A percentile compares a stretch with the other conserved stretches of the same genome.
These are phyloP conservation scores for Lordiphosa stackelbergi DNA, from an alignment of 1,140 invertebrate species.

Conservation along the genomic window DNA sequence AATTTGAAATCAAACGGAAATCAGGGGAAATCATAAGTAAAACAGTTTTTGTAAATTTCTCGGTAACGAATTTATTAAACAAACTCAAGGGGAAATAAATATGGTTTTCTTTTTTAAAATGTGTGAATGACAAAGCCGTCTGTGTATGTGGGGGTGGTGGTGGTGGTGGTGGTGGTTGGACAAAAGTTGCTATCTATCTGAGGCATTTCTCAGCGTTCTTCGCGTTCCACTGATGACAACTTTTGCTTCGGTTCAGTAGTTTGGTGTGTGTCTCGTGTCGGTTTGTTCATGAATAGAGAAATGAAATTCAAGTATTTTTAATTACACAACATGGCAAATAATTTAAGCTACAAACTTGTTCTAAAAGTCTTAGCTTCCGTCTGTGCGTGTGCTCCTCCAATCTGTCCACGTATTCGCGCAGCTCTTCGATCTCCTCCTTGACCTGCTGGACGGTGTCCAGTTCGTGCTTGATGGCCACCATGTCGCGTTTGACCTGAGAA, in stretches of 20 bases:
- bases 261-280: conserved; percentile 53
- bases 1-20: conserved; percentile 24
- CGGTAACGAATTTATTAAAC: too few species aligned
- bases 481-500: conserved; percentile 89
- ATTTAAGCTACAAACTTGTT: conserved; percentile 86
- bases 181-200: conserved; percentile 8
- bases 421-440: conserved; percentile 94
- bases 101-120: conserved; percentile 9
- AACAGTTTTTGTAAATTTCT: conserved; percentile 1
- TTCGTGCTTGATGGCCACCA: conserved; percentile 95
- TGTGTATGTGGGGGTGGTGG: conserved; percentile 30
- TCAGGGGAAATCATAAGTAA: conserved; percentile 11
- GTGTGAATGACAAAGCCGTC: conserved; percentile 50
- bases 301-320: conserved; percentile 77
- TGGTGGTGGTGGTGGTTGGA: conserved; percentile 7
- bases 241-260: conserved; percentile 35
- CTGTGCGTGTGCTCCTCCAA: conserved; percentile 92
- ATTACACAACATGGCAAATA: conserved; percentile 78
- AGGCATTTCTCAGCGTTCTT: not conserved
- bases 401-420: conserved; percentile 92
- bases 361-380: conserved; percentile 89
- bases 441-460: conserved; percentile 94
- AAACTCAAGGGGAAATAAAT: not conserved
- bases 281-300: conserved; percentile 76
- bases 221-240: not conserved